Conservation (phyloP, 2,888 invertebrate species). For the Timandra comae region DNA sequence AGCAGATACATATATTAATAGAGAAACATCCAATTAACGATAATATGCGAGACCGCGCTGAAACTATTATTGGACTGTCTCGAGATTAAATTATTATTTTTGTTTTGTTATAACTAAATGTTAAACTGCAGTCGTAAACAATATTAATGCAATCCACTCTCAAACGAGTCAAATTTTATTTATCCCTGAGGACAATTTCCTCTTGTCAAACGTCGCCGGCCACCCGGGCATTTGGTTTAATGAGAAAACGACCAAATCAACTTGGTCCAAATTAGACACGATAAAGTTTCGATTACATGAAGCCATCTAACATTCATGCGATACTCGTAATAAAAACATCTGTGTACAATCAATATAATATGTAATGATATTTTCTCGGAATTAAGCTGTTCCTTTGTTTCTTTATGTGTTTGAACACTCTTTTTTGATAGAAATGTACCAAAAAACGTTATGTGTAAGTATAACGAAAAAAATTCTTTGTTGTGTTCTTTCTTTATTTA, state of each 20-base stretch:
- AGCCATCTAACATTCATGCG: background rate
- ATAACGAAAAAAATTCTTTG: too few relatives aligned
- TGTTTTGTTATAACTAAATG: conserved; percentile 31
- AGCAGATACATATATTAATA: conserved; percentile 11
- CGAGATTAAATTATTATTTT: conserved; percentile 16
- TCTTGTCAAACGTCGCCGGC: conserved; percentile 63
- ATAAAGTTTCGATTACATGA: conserved; percentile 45
- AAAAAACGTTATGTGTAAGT: too few relatives aligned
- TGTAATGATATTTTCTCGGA: too few relatives aligned
- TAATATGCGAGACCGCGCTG: background rate
- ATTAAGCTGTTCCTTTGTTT: too few relatives aligned
- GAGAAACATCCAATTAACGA: conserved; percentile 11
- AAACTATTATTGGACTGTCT: conserved; percentile 4
- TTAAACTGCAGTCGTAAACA: conserved; percentile 52
- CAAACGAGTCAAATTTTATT: conserved; percentile 65
- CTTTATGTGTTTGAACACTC: too few relatives aligned
- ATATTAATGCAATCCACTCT: conserved; percentile 60
- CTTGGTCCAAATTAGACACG: conserved; percentile 64
- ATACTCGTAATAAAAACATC: background rate
- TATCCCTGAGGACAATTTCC: conserved; percentile 67
- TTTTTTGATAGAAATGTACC: too few relatives aligned
- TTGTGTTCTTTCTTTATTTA: too few relatives aligned
- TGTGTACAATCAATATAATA: too few relatives aligned
- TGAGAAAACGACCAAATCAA: conserved; percentile 68
- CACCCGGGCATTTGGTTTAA: conserved; percentile 67